Base-by-base conservation (phyloP, 1,140 invertebrate species). In the Zaprionus tsacasi region DNA sequence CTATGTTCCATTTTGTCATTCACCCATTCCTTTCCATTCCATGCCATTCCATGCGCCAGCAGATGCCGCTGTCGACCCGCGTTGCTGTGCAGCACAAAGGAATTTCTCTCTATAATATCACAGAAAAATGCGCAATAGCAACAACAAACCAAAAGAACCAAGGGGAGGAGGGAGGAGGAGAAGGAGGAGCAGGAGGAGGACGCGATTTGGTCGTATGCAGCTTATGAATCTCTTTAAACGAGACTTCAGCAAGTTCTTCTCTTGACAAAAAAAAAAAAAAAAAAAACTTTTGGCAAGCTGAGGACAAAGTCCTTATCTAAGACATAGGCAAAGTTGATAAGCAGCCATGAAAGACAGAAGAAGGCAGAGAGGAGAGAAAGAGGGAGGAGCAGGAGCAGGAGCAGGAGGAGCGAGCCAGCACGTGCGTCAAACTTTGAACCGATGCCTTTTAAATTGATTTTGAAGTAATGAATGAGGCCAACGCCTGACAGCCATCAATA, bases 361-460 rank as follows among this genome's bases (percentile, higher is more conserved):
- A 21, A 21, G 21, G 2, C 21, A 21, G 21, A 21, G 21, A 21
- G 21, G 21, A 21, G 21, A 21, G 21, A 21, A 2, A 21, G 21
- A 21, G 21, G 2, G 21, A 21, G 1, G 21, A 21, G 21, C 1
- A 21, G 21, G 21, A 21, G 21, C 1, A 21, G 21, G 1, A 21
- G 21, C 2, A 21, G 21, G 1, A 21, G 21, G 2, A 21, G 21
- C 21, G 21, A 2, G 21, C 21, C 21, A 21, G 68, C 50, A 74
- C 82, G 80, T 68, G 65, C 69, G 35, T 61, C 52, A 73, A 87
- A 72, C 48, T 69, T 72, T 68, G 48, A 52, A 27, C 11, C 15
- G 35, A 68, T 60, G 59, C 65, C 63, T 70, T 70, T 64, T 57
- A 69, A 89, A 88, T 88, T 89, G 80, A 88, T 89, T 88, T 88